Evolutionary conservation across 2,797 vertebrate genomes (phyloP).

Genomic region (Acipenser oxyrinchus): DNA sequence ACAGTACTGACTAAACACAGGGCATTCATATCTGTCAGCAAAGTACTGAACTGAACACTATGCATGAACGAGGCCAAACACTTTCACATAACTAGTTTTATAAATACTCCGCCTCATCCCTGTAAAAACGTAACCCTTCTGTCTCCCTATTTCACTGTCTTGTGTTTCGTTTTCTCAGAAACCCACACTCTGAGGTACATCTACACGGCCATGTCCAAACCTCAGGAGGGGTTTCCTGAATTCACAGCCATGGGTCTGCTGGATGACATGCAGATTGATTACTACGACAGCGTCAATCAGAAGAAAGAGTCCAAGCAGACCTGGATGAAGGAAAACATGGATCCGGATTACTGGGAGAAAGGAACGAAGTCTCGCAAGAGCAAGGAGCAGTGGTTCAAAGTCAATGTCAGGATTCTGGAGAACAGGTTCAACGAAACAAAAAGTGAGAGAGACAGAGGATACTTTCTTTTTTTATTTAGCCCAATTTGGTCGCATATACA

Average conservation of each 20-base stretch:
- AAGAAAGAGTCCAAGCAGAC: constrained; percentile 36
- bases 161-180: constrained; percentile 18
- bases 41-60: too few species aligned
- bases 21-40: too few species aligned
- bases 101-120: too few species aligned
- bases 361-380: constrained; percentile 43
- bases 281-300: constrained; percentile 32
- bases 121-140: too few species aligned
- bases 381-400: constrained; percentile 55
- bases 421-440: constrained; percentile 16
- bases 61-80: too few species aligned
- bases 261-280: constrained; percentile 46
- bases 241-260: constrained; percentile 57
- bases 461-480: too few species aligned
- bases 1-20: too few species aligned
- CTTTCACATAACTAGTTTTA: too few species aligned
- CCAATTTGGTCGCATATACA: too few species aligned
- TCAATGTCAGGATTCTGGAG: constrained; percentile 50
- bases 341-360: constrained; percentile 27
- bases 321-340: constrained; percentile 37
- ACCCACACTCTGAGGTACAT: constrained; percentile 41
- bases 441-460: too few species aligned
- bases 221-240: constrained; percentile 27
- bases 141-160: too few species aligned
- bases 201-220: constrained; percentile 47